A percentile compares a stretch with the other conserved stretches of the same genome.
These are phyloP conservation scores for Beris chalybata DNA, from an alignment of 2,888 invertebrate species.

Conservation along the genomic window DNA sequence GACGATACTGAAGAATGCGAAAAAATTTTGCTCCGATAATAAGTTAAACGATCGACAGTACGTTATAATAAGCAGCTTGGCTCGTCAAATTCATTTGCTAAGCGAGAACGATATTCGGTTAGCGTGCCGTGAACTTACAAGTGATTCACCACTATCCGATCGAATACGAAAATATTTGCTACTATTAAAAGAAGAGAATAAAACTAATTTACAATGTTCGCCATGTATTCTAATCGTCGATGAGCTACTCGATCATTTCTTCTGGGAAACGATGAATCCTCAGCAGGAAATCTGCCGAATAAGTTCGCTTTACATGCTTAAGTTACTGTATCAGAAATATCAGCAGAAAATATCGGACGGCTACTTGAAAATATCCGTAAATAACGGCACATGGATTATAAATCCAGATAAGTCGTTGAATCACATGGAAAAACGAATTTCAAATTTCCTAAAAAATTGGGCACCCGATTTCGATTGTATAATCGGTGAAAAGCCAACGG, in stretches of 20 bases:
- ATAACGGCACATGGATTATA: slow-evolving; percentile 47
- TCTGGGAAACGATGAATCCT: slow-evolving; percentile 53
- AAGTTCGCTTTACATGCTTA: slow-evolving; percentile 51
- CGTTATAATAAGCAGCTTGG: slow-evolving; percentile 4
- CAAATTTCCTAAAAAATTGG: slow-evolving; percentile 59
- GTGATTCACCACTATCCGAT: background rate
- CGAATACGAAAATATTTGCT: slow-evolving; percentile 4
- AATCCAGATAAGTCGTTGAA: slow-evolving; percentile 56
- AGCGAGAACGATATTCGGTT: background rate
- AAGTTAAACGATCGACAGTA: slow-evolving; percentile 1
- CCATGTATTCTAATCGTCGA: slow-evolving; percentile 53
- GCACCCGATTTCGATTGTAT: slow-evolving; percentile 57
- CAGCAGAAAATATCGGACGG: slow-evolving; percentile 47
- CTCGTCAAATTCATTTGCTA: background rate
- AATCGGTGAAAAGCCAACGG: slow-evolving; percentile 57
- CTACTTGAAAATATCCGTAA: slow-evolving; percentile 47
- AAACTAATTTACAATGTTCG: slow-evolving; percentile 38
- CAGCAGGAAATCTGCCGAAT: slow-evolving; percentile 52
- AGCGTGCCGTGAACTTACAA: background rate
- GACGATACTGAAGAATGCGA: background rate
- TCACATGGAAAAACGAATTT: slow-evolving; percentile 57
- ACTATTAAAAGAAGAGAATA: background rate
- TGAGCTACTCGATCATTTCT: slow-evolving; percentile 54
- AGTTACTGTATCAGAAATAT: slow-evolving; percentile 48
- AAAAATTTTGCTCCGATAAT: slow-evolving; percentile 6